A percentile compares a stretch with the other conserved stretches of the same genome.
Evolutionary conservation across 2,113 vertebrate species (phyloP).

Genomic region (Oenanthe melanoleuca): DNA sequence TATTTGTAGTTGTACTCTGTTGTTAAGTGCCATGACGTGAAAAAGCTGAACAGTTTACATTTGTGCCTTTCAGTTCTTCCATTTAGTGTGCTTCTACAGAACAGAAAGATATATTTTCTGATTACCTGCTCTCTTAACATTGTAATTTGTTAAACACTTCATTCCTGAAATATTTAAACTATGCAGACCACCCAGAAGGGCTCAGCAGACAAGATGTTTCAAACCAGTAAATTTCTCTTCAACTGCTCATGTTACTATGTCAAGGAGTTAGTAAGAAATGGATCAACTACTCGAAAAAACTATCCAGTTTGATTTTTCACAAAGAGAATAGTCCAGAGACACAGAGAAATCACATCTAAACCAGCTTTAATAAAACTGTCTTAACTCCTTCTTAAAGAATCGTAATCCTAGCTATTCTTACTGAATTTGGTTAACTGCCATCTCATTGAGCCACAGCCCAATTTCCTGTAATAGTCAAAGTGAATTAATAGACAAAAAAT

Average conservation of each 20-base stretch:
- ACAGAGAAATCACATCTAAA: not conserved
- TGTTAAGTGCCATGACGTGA: not conserved
- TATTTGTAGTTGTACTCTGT: not conserved
- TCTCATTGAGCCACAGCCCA: not conserved
- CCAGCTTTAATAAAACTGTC: not conserved
- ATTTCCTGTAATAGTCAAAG: not conserved
- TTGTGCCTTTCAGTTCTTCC: not conserved
- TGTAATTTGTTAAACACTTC: not conserved
- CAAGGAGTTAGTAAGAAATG: not conserved
- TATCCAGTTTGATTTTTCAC: not conserved
- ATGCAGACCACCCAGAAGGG: slow-evolving; percentile 52
- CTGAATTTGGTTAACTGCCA: not conserved
- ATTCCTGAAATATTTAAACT: slow-evolving; percentile 20
- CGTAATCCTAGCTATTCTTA: not conserved
- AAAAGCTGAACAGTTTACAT: not conserved
- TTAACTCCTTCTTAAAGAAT: not conserved
- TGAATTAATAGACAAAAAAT: not conserved
- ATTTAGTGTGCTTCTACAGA: not conserved
- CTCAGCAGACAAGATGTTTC: not conserved
- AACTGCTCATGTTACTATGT: not conserved
- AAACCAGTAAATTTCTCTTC: not conserved
- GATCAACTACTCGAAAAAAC: not conserved
- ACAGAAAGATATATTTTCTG: not conserved
- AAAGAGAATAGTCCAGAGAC: not conserved
- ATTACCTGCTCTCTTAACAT: slow-evolving; percentile 9